Evolutionary conservation across 2,113 vertebrate species (phyloP).

Genomic region (Xiphophorus maculatus): DNA sequence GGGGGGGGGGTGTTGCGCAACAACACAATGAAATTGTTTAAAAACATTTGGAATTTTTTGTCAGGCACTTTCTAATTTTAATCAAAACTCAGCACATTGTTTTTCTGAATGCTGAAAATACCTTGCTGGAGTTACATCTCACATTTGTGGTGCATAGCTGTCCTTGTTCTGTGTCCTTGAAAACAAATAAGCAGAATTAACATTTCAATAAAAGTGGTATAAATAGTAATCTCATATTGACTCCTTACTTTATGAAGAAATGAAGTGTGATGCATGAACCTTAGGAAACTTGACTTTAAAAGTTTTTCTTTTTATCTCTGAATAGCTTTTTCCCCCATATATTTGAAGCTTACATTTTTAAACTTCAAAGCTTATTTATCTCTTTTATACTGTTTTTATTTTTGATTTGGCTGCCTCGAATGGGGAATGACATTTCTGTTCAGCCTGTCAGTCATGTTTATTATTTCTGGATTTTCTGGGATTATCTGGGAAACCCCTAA

Average conservation of each 20-base stretch:
- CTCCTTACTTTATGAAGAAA: neutral
- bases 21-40: too few relatives aligned
- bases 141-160: neutral
- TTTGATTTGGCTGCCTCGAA: constrained; percentile 26
- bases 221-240: neutral
- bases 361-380: constrained; percentile 42
- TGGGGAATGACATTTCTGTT: constrained; percentile 19
- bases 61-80: neutral
- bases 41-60: neutral
- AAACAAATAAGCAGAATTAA: neutral
- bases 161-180: neutral
- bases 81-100: neutral
- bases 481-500: constrained; percentile 59
- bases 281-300: constrained; percentile 40
- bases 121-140: neutral
- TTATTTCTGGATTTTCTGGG: constrained; percentile 54
- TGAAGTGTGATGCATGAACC: constrained; percentile 17
- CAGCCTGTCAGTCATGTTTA: constrained; percentile 49
- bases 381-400: constrained; percentile 41
- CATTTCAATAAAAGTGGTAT: neutral
- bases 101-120: neutral
- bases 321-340: constrained; percentile 33
- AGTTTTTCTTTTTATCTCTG: constrained; percentile 44
- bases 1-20: too few relatives aligned
- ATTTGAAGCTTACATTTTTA: constrained; percentile 35